Evolutionary conservation across 1,140 invertebrate genomes (phyloP).

Genomic region (Mycetomoellerius zeteki): DNA sequence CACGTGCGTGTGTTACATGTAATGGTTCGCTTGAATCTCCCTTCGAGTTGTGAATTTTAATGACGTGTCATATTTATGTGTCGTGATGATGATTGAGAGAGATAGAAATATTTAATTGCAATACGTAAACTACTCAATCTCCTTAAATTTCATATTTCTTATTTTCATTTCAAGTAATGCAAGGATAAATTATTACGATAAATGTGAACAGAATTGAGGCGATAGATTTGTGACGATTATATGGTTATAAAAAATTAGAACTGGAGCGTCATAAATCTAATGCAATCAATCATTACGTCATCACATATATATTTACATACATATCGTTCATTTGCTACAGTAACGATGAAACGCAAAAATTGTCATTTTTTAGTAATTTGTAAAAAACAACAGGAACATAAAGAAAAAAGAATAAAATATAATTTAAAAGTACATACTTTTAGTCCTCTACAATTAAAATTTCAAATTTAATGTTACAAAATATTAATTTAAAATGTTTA

Average conservation of each 20-base stretch:
- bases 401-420: no score
- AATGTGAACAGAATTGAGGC: neutral
- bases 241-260: neutral
- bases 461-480: no score
- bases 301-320: neutral
- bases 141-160: neutral
- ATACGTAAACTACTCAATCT: neutral
- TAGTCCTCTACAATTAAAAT: no score
- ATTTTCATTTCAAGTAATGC: neutral
- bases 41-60: constrained; percentile 38
- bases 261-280: neutral
- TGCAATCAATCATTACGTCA: neutral
- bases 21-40: neutral
- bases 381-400: no score
- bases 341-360: no score
- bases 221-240: neutral
- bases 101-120: neutral
- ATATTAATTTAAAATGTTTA: no score
- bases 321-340: neutral
- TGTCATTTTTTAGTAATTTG: no score
- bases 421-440: no score
- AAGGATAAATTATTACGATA: neutral
- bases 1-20: neutral
- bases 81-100: neutral
- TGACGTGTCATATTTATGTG: neutral